Evolutionary conservation across 2,888 invertebrate genomes (phyloP).

Genomic region (Rambutsinella grinnellia): DNA sequence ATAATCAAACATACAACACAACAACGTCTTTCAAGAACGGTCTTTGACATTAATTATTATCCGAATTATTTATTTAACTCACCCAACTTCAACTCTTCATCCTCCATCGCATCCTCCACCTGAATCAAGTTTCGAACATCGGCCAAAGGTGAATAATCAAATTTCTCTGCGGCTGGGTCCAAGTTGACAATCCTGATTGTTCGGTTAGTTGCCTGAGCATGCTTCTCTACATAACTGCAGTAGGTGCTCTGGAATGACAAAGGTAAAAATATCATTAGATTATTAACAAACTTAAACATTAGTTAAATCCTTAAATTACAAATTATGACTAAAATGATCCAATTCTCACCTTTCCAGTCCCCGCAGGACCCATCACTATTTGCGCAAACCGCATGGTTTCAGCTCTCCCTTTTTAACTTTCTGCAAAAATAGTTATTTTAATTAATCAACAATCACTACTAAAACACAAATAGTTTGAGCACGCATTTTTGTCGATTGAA

Average conservation of each 20-base stretch:
- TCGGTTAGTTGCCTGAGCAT: slow-evolving; percentile 80
- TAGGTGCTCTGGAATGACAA: slow-evolving; percentile 84
- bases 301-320: too few species aligned
- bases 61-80: slow-evolving; percentile 4
- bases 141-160: slow-evolving; percentile 88
- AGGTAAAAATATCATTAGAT: neutral
- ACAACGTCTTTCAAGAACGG: too few species aligned
- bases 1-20: too few species aligned
- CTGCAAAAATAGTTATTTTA: too few species aligned
- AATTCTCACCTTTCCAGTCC: slow-evolving; percentile 88
- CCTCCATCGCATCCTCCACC: slow-evolving; percentile 97
- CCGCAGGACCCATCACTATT: slow-evolving; percentile 96
- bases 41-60: neutral
- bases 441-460: too few species aligned
- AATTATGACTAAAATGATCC: neutral
- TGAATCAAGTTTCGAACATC: slow-evolving; percentile 92
- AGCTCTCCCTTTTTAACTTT: too few species aligned
- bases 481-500: too few species aligned
- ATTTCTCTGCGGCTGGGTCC: slow-evolving; percentile 98
- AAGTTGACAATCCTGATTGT: slow-evolving; percentile 91
- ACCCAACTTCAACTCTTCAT: slow-evolving; percentile 89
- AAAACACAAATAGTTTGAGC: too few species aligned
- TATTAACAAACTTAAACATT: slow-evolving; percentile 5
- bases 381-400: slow-evolving; percentile 92
- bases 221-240: slow-evolving; percentile 88